Base-by-base conservation (phyloP, 2,113 vertebrate genomes). In the Chlamydotis undulata region DNA sequence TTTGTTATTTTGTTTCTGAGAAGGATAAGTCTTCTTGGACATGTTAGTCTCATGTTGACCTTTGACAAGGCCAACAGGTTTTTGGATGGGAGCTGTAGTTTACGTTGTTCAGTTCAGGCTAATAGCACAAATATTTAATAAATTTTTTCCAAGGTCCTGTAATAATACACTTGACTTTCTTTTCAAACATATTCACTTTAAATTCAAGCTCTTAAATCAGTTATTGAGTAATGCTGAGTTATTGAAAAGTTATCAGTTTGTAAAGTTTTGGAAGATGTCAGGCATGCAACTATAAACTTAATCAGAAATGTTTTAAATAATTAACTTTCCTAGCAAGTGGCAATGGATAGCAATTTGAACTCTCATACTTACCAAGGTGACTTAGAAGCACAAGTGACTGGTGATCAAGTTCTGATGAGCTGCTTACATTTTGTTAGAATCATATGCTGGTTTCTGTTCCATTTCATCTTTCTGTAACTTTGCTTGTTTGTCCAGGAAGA, bases 61-160 rank as follows among this genome's bases (percentile, higher is more conserved):
- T 95, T 75, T 84, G 80, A 79, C 65, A 68, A 12, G 57, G 37
- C 87, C 56, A 79, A 37, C 29, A 29, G 35, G 23, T 53, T 83
- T 88, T 77, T 85, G 78, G 39, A 55, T 81, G 10, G 56, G 31
- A 91, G 41, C 16, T 65, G 26, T 50, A 89, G 45, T 37, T 80
- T 79, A 82, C 81, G n/a, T 77, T 94, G 33, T 61, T 97, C 52
- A 88, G 63, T 94, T 94, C 78, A 81, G 61, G 78, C 69, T 90
- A 76, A 33, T 73, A 94, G 87, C 67, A 87, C 77, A 94, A 93
- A 81, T 84, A 33, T 91, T 97, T 93, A 69, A 50, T 86, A 90
- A 92, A 73, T 79, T 67, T 63, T 93, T 96, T 92, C 75, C 70
- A 90, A 94, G 74, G 87, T 97, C 60, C 87, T 90, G 60, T 87